A percentile compares a stretch with the other conserved stretches of the same genome.
Conservation (phyloP, 2,888 invertebrate species). For the Gryllus longicercus region DNA sequence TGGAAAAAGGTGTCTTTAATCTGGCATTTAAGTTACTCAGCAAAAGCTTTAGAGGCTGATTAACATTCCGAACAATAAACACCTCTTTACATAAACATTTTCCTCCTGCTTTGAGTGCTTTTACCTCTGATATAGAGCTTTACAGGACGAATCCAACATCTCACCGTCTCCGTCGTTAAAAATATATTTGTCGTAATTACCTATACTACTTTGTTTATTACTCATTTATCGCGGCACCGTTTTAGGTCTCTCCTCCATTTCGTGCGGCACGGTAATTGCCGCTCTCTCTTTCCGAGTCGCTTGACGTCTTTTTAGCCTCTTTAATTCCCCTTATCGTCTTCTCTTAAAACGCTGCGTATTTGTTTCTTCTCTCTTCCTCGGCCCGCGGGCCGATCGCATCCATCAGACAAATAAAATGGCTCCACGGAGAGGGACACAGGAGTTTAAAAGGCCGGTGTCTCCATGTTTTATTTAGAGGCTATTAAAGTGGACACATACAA, state of each 20-base stretch:
- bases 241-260: slow-evolving; percentile 6
- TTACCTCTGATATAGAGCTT: slow-evolving; percentile 11
- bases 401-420: slow-evolving; percentile 17
- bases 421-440: slow-evolving; percentile 5
- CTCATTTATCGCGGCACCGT: neutral
- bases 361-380: slow-evolving; percentile 1
- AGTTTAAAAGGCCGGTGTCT: slow-evolving; percentile 17
- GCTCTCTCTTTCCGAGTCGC: neutral
- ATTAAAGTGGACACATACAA: slow-evolving; percentile 17
- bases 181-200: slow-evolving; percentile 17
- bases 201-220: slow-evolving; percentile 8
- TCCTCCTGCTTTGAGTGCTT: neutral
- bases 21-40: no score
- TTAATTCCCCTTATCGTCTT: neutral
- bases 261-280: neutral
- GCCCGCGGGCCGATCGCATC: neutral
- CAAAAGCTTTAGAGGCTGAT: no score
- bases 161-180: neutral
- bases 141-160: slow-evolving; percentile 8
- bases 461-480: slow-evolving; percentile 17
- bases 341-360: slow-evolving; percentile 17
- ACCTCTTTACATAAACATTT: neutral
- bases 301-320: slow-evolving; percentile 3
- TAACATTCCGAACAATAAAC: no score
- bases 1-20: no score